Conservation (phyloP, 2,797 vertebrate species). For the Sebastes trivittatus region DNA sequence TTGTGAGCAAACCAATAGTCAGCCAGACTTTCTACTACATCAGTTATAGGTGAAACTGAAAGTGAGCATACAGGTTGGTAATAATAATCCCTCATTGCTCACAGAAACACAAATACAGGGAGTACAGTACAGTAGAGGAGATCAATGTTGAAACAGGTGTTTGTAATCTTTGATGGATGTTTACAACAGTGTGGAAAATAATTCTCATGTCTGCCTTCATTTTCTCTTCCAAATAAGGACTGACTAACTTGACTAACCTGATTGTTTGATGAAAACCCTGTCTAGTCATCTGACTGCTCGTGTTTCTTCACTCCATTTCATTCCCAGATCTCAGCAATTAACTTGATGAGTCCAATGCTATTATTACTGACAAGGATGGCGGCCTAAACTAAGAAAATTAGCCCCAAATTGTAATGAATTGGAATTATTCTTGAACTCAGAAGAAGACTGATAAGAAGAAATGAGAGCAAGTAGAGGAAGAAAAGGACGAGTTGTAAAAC, state of each 20-base stretch:
- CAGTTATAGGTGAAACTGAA: not conserved
- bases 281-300: not conserved
- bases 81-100: not conserved
- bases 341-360: not conserved
- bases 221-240: not conserved
- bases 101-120: not conserved
- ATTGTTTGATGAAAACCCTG: not conserved
- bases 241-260: not conserved
- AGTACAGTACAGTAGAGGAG: not conserved
- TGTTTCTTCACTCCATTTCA: not conserved
- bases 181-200: not conserved
- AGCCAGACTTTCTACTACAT: not conserved
- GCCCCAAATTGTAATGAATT: not conserved
- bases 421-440: not conserved
- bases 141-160: not conserved
- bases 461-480: not conserved
- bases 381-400: not conserved
- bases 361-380: not conserved
- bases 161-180: not conserved
- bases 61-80: not conserved
- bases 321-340: not conserved
- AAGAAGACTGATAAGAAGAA: not conserved
- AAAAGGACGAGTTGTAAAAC: constrained; percentile 18
- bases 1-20: not conserved
- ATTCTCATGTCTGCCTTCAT: not conserved